Base-by-base conservation (phyloP, 1,140 invertebrate species). In the Aphidius ervi region DNA sequence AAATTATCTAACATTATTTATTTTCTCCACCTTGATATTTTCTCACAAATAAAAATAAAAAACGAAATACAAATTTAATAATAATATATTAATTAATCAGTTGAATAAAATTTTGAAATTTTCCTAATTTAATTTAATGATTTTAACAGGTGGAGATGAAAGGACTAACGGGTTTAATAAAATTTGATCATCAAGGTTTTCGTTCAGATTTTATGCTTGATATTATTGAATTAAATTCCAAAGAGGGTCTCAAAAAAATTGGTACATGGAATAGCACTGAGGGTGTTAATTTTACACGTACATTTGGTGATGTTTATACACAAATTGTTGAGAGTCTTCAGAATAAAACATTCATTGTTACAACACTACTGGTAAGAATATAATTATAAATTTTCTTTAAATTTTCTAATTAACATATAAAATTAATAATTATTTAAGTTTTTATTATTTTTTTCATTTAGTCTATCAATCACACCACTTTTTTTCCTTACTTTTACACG, bases 141-240 rank as follows among this genome's bases (percentile, higher is more conserved):
- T 58, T 58, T 55, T 67, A 16, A 23, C 71, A 95, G 93, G 89
- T 94, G 8, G 91, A 94, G 76, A 92, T 95, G 83, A 86, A 88
- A 65, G 95, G 95, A 2, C 78, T 97, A 64, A 97, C 94, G 2
- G 94, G 95, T 45, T 87, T 91, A 10, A 94, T 98, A 64, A 93
- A 94, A 75, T 97, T 98, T 74, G 93, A 97, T 80, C 90, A 95
- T 73, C 88, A 94, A 81, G 94, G 95, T 42, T 95, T 94, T 75
- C 83, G 95, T 60, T 91, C 91, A 2, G 92, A 97, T 77, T 95
- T 97, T 70, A 86, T 89, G 64, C 81, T 98, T 47, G 92, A 95
- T 71, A 91, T 97, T 63, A 88, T 96, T 43, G 93, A 97, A 74
- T 81, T 97, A 45, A 79, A 79, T 63, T 90, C 85, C 39, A 87